These are phyloP conservation scores for Psittacus erithacus DNA, from an alignment of 2,113 vertebrate genomes.

Conservation along the genomic window DNA sequence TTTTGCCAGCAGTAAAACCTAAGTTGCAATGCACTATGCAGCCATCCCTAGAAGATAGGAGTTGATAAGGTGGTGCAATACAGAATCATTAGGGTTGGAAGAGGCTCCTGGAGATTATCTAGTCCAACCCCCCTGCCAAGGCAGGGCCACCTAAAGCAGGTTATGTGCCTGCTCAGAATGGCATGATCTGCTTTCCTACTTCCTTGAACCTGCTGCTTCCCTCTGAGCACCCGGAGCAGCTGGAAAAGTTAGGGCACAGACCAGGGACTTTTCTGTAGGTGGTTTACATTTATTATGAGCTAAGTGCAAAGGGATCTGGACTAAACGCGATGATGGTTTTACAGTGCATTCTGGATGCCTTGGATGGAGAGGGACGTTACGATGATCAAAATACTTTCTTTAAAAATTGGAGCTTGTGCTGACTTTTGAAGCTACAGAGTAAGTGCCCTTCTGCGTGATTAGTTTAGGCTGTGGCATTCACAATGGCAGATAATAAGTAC, in stretches of 20 bases:
- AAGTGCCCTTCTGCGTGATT: background rate
- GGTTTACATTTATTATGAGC: background rate
- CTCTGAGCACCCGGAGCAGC: fast-evolving
- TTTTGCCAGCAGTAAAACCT: background rate
- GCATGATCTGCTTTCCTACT: fast-evolving
- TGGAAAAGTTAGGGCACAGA: background rate
- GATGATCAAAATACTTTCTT: background rate
- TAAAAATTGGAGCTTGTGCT: background rate
- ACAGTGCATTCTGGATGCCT: background rate
- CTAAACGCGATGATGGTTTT: background rate
- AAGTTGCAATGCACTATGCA: background rate
- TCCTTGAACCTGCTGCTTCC: background rate
- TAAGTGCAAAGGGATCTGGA: background rate
- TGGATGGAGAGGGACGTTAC: background rate
- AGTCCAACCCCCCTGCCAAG: background rate
- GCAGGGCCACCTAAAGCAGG: background rate
- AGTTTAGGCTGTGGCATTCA: background rate
- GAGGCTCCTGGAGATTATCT: background rate
- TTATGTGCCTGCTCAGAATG: fast-evolving
- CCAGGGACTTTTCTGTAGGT: background rate
- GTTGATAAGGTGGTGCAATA: background rate
- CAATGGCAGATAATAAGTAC: constrained; percentile 11
- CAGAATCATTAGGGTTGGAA: background rate
- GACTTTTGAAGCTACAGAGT: background rate
- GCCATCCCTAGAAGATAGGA: background rate